Conservation (phyloP, 2,888 invertebrate species). For the Helicoverpa assulta region DNA sequence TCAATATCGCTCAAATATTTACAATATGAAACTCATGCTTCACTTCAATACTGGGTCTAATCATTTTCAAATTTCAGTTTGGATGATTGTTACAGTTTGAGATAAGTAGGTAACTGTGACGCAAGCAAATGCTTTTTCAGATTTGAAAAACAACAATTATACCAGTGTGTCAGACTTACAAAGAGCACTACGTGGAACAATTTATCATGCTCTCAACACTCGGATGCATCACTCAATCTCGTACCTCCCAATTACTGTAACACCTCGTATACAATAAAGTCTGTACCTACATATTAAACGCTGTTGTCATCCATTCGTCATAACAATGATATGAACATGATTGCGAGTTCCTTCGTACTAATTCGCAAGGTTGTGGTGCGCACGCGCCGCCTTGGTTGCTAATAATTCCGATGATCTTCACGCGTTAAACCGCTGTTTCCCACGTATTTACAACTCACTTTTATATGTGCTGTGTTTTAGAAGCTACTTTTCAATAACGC, state of each 20-base stretch:
- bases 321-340: conserved; percentile 69
- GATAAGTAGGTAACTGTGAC: no score
- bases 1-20: no score
- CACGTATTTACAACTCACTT: conserved; percentile 71
- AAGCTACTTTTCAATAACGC: conserved; percentile 21
- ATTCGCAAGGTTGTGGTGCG: conserved; percentile 83
- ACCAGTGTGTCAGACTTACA: neutral
- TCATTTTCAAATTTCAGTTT: no score
- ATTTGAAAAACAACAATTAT: neutral
- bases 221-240: conserved; percentile 34
- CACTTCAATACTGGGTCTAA: no score
- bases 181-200: conserved; percentile 2
- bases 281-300: conserved; percentile 30
- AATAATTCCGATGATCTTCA: conserved; percentile 83
- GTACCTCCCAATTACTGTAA: conserved; percentile 31
- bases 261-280: conserved; percentile 35
- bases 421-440: conserved; percentile 78
- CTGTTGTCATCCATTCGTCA: conserved; percentile 67
- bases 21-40: no score
- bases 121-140: no score
- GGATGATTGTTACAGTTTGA: no score
- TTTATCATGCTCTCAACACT: conserved; percentile 28
- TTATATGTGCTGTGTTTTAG: conserved; percentile 31
- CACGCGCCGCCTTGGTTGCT: conserved; percentile 86
- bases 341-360: conserved; percentile 72